Evolutionary conservation across 2,888 invertebrate species (phyloP), one percentile per base, ranked within the genome.

Genomic region (Brenthis daphne): DNA sequence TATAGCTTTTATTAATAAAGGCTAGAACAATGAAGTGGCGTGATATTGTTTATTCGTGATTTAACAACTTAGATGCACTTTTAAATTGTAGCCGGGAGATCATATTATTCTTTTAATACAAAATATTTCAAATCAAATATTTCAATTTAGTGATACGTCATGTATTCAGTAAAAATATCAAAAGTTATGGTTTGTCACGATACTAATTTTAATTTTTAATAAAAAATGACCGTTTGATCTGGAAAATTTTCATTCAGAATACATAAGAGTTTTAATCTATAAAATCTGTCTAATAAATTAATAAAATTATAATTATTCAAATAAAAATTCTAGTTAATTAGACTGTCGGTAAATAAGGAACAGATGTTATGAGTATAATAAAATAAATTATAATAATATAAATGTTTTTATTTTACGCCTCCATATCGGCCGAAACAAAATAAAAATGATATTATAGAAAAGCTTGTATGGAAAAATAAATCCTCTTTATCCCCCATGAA

Each of bases 351-450:
- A 88, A 67, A 80, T 85, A 90, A 90, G 90, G 81, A 79, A 85
- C 87, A 85, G 85, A 92, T 92, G 92, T 92, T 92, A 92, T 84
- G 88, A 92, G 84, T 91, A 91, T 90, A 90, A 90, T 90, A 82
- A 90, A 89, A 80, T 85, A 87, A 88, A 73, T 70, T 67, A 66
- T 70, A 73, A 73, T 69, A 53, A 51, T 50, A 20, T 16, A 58
- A 24, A 14, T 57, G 54, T 43, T 65, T 71, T 70, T 71, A 69
- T 74, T 75, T 75, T 13, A 29, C 16, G 24, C 6, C 58, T 24
- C 29, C 37, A 43, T 11, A 43, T 11, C 8, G 8, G 8, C 11
- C 8, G 37, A 43, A 43, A 0, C 8, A 2, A 11, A 43, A 11
- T 43, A 43, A 43, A 43, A 43, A 43, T 8, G 0, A 43, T 43